Conservation (phyloP, 1,140 invertebrate genomes). For the Theocolax elegans region DNA sequence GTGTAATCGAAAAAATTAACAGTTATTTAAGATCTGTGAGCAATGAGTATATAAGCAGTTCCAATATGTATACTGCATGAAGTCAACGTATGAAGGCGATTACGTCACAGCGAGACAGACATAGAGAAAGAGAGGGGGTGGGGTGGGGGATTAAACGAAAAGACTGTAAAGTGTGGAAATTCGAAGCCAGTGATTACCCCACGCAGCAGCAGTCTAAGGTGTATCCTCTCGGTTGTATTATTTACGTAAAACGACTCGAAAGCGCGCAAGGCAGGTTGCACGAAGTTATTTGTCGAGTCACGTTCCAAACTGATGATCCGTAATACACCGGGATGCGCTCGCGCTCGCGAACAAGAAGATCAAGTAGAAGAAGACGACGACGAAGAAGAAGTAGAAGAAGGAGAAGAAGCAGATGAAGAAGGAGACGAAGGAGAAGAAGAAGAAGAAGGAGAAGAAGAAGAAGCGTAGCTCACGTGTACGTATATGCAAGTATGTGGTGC, state of each 20-base stretch:
- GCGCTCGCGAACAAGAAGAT: no score
- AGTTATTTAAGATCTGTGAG: no score
- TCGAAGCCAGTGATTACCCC: no score
- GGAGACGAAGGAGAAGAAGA: background rate
- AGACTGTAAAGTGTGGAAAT: background rate
- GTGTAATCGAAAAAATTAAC: no score
- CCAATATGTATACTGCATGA: no score
- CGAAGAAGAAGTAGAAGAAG: background rate
- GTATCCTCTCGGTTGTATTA: no score
- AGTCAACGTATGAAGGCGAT: no score
- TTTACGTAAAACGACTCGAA: constrained; percentile 25
- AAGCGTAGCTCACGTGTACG: background rate
- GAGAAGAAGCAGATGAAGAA: background rate
- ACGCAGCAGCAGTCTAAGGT: no score
- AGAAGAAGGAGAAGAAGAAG: background rate
- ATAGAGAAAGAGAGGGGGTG: no score
- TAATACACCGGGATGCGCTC: constrained; percentile 21
- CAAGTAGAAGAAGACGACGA: background rate
- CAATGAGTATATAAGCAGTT: no score
- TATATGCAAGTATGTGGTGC: background rate
- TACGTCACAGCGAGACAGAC: no score
- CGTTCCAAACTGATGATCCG: constrained; percentile 39
- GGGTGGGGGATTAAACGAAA: no score
- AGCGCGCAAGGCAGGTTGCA: background rate
- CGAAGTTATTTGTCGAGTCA: constrained; percentile 31